These are phyloP conservation scores for Leptatherina wallacei DNA, from an alignment of 2,797 vertebrate genomes.

Conservation along the genomic window DNA sequence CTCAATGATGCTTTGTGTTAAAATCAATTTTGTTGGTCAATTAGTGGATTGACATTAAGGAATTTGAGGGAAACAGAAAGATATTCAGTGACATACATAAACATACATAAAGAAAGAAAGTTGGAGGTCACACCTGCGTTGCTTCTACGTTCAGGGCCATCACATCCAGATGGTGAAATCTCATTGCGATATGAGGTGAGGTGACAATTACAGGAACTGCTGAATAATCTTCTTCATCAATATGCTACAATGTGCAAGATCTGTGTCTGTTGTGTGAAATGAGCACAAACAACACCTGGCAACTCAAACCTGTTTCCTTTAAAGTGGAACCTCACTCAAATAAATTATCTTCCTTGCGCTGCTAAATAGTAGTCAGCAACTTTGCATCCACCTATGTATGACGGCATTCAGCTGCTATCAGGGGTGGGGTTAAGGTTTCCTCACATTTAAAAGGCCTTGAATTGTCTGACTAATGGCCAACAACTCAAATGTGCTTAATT, in stretches of 20 bases:
- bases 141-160: constrained; percentile 37
- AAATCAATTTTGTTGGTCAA: background rate
- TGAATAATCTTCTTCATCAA: constrained; percentile 32
- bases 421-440: background rate
- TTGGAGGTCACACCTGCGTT: constrained; percentile 60
- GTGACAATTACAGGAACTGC: constrained; percentile 43
- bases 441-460: background rate
- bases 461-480: background rate
- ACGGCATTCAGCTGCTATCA: no score
- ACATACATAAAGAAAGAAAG: constrained; percentile 1
- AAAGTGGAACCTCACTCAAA: constrained; percentile 3
- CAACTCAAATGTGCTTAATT: background rate
- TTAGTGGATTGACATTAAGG: constrained; percentile 6
- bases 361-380: background rate
- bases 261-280: constrained; percentile 34
- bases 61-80: constrained; percentile 1
- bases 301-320: constrained; percentile 25
- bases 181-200: constrained; percentile 36
- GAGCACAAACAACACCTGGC: constrained; percentile 45
- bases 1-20: background rate
- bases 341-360: constrained; percentile 1
- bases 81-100: constrained; percentile 13
- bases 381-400: background rate
- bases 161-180: constrained; percentile 60
- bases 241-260: constrained; percentile 43